These are phyloP conservation scores for Myotis davidii DNA, from an alignment of 2,113 vertebrate species.

Conservation along the genomic window DNA sequence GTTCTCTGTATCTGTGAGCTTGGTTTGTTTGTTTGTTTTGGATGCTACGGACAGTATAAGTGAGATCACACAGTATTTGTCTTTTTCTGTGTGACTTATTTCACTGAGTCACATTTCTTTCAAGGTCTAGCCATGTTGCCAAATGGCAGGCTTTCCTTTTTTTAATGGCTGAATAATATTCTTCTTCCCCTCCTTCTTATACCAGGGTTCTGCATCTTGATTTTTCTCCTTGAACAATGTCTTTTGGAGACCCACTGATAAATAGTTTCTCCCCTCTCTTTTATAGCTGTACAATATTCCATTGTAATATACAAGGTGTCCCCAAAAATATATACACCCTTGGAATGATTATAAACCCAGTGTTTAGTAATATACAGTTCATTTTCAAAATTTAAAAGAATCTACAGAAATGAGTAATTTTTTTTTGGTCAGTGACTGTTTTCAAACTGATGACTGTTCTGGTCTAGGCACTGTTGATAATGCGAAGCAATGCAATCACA, in stretches of 20 bases:
- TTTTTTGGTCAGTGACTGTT: too few relatives aligned
- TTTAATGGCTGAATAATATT: background rate
- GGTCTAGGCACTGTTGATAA: too few relatives aligned
- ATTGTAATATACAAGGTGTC: too few relatives aligned
- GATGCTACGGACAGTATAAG: background rate
- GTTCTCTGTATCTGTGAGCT: background rate
- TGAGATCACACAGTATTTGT: background rate
- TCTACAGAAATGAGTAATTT: too few relatives aligned
- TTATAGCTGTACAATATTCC: background rate
- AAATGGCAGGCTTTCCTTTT: background rate
- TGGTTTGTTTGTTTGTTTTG: too few relatives aligned
- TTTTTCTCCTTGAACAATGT: background rate
- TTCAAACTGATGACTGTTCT: too few relatives aligned
- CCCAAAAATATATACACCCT: too few relatives aligned
- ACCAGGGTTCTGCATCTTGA: background rate
- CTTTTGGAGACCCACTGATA: background rate
- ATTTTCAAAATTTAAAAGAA: too few relatives aligned
- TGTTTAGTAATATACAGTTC: too few relatives aligned
- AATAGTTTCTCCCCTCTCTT: background rate
- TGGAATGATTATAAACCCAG: too few relatives aligned
- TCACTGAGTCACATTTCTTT: background rate
- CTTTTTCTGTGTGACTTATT: background rate
- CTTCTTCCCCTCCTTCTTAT: background rate
- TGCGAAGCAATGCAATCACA: too few relatives aligned
- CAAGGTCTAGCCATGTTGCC: background rate